These are phyloP conservation scores for Drosophila gunungcola DNA, from an alignment of 1,140 invertebrate genomes.

Conservation along the genomic window DNA sequence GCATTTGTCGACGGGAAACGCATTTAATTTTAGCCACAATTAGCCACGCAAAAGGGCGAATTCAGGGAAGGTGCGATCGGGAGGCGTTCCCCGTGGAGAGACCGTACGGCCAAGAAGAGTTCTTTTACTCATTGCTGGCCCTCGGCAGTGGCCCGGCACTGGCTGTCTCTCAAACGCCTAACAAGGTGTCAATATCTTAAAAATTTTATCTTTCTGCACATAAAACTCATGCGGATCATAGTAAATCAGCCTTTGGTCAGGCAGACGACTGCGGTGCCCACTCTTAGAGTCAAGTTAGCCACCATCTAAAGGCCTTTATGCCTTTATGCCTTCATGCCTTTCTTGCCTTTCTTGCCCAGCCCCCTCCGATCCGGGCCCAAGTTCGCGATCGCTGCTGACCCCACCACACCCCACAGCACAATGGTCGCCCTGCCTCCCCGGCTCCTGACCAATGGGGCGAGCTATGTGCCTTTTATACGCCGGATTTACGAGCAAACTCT, in stretches of 20 bases:
- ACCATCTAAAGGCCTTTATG: constrained; percentile 45
- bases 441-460: constrained; percentile 60
- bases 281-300: constrained; percentile 47
- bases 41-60: constrained; percentile 67
- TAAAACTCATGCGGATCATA: constrained; percentile 83
- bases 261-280: constrained; percentile 48
- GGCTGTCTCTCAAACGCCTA: constrained; percentile 71
- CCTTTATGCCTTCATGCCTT: background rate
- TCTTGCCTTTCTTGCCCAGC: constrained; percentile 13
- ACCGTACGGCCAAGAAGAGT: constrained; percentile 12
- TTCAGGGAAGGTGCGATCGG: constrained; percentile 23
- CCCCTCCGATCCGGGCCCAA: constrained; percentile 19
- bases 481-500: constrained; percentile 76
- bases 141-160: constrained; percentile 21
- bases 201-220: constrained; percentile 83
- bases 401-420: constrained; percentile 46
- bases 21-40: constrained; percentile 79
- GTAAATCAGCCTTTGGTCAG: constrained; percentile 82
- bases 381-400: constrained; percentile 16
- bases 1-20: constrained; percentile 63
- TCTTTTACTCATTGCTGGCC: constrained; percentile 44
- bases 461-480: constrained; percentile 75
- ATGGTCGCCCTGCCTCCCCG: constrained; percentile 34
- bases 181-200: constrained; percentile 84
- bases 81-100: constrained; percentile 27